Base-by-base conservation (phyloP, 2,888 invertebrate species). In the Palloptera scutellata region DNA sequence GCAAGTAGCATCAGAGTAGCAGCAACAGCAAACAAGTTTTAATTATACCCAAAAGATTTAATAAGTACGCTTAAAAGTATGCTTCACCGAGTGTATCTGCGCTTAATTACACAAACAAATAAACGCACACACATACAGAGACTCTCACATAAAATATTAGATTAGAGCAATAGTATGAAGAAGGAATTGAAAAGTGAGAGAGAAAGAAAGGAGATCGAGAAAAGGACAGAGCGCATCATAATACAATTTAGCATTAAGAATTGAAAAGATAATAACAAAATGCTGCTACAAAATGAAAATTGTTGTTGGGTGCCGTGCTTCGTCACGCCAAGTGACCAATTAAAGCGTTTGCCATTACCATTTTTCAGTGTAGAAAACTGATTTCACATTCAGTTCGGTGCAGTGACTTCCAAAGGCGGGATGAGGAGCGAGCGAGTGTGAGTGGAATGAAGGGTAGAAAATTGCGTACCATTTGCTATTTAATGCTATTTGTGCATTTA, bases 241-340 rank as follows among this genome's bases (percentile, higher is more conserved):
- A 48, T 48, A 13, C 48, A 15, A 15, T 53, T 19, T 53, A 17
- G 59, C 45, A 19, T 42, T 13, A 59, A 59, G 17, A 45, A 45
- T 43, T 43, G 43, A 43, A 17, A 20, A 59, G 59, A 43, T 59
- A 43, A 45, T 59, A 59, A 59, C 43, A 17, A 59, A 45, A 42
- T 59, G 19, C 17, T 42, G 59, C 30, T 30, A 30, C 48, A 59
- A 42, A 59, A 59, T 59, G 41, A 59, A 30, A 59, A 59, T 59
- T 45, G 59, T 45, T 45, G 17, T 20, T 30, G 30, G 30, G 42
- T 30, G 30, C 30, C 6, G 30, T 30, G 30, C 30, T 45, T 17
- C 59, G 19, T 17, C 59, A 45, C 59, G 19, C 45, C 59, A 45
- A 43, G 59, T 59, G 59, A 59, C 59, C 59, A 59, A 59, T 59